Base-by-base conservation (phyloP, 1,140 invertebrate genomes). In the Contarinia nasturtii region DNA sequence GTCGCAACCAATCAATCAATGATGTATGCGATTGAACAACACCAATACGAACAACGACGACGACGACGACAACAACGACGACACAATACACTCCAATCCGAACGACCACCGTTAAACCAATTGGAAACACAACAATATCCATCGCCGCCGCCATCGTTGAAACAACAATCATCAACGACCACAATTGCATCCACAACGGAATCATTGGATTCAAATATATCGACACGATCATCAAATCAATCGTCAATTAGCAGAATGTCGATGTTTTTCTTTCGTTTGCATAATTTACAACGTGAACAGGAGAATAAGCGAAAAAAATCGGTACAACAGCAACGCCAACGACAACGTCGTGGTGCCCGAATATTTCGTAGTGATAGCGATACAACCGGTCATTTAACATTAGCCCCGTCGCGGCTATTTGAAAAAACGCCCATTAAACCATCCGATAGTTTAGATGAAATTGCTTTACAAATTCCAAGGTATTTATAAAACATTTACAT, bases 191-290 rank as follows among this genome's bases (percentile, higher is more conserved):
- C 27, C 27, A 27, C 27, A n/a, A n/a, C n/a, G 3, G 27, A 27
- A 27, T 27, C 27, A 3, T 5, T 27, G 4, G 27, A 27, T 27
- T 27, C 27, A 10, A 27, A 27, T 27, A 5, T 10, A 27, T 5
- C 27, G 10, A 3, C 4, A 27, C 27, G 27, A 27, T 27, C 27
- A 27, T 27, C 27, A 3, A 27, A 27, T 27, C 27, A 27, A 27
- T 27, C 27, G 4, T 5, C 27, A 27, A 27, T 10, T 10, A 56
- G 57, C 57, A 76, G 72, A 70, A 88, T 91, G 86, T 90, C 86
- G 73, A 77, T 90, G 73, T 92, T 89, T 75, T 90, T 91, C 78
- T 90, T 90, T 69, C 85, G 86, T 48, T 76, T 88, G 61, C 86
- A 87, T 75, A 87, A 88, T 67, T 73, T 89, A 57, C 82, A 79